Base-by-base conservation (phyloP, 2,888 invertebrate species). In the Drosophila trichaetosa region DNA sequence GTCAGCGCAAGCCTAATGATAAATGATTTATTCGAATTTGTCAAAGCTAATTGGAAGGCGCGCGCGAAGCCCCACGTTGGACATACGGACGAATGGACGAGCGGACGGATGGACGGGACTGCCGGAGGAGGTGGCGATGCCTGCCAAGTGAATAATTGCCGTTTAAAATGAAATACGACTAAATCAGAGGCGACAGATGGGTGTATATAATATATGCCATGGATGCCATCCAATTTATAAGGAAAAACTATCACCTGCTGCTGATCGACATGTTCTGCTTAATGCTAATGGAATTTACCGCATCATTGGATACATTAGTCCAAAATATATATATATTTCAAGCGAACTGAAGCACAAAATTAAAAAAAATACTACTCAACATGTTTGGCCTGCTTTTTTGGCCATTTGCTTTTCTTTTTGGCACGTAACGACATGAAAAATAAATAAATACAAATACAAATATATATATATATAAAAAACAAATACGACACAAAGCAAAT, bases 11-110 rank as follows among this genome's bases (percentile, higher is more conserved):
- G 64, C 64, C 67, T 66, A 74, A 77, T 87, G 82, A 83, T 82
- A 67, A 76, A 83, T 83, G 83, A 86, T 82, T 82, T 87, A 83
- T 82, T 74, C 49, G 80, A 68, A 87, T 79, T 79, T 82, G 80
- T 85, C 85, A 81, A 58, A 56, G 68, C 76, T 72, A 70, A 80
- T 69, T 81, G 81, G 77, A 72, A 73, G 73, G 83, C 83, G 83
- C 66, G 83, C 81, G 79, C 78, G 72, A 63, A 71, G 57, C 52
- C 48, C 46, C 65, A 66, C 52, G 11, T 21, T 46, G 24, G 11
- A 6, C n/a, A 42, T 33, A 33, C 33, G 33, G 33, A 33, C 31
- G 31, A 31, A 10, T 31, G 31, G n/a, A 11, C n/a, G 11, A 6
- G 2, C n/a, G 11, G 5, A n/a, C n/a, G 11, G 21, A 46, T 16